Conservation (phyloP, 53 echinoderm and acorn worm species). For the Glandiceps talaboti region DNA sequence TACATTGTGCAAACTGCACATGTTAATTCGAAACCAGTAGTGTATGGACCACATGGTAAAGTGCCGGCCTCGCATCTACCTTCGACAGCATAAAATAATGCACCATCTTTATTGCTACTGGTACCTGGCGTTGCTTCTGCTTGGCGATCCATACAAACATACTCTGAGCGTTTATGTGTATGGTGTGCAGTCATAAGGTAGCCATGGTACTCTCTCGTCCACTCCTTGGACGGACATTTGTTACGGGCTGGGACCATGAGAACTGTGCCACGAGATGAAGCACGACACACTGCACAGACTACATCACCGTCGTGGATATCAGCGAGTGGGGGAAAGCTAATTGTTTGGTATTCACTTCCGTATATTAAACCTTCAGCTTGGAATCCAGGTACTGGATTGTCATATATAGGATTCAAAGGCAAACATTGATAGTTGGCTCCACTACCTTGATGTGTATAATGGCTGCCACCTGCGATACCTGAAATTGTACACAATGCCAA, state of each 20-base stretch:
- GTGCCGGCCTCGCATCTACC: slow-evolving; percentile 5
- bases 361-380: slow-evolving; percentile 14
- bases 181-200: slow-evolving; percentile 7
- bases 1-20: not conserved
- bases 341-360: slow-evolving; percentile 27
- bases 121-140: slow-evolving; percentile 6
- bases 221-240: slow-evolving; percentile 13
- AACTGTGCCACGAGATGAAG: not conserved
- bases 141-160: slow-evolving; percentile 16
- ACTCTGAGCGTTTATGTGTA: slow-evolving; percentile 11
- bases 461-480: slow-evolving; percentile 30
- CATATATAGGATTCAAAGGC: slow-evolving; percentile 41
- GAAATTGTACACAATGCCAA: too few species aligned
- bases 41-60: slow-evolving; percentile 22
- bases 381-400: slow-evolving; percentile 13
- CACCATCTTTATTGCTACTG: slow-evolving; percentile 13
- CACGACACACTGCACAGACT: slow-evolving; percentile 15
- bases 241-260: slow-evolving; percentile 23
- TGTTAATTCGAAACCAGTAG: slow-evolving; percentile 7
- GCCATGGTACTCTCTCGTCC: slow-evolving; percentile 7
- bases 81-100: slow-evolving; percentile 16
- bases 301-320: not conserved
- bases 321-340: not conserved
- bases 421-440: slow-evolving; percentile 42
- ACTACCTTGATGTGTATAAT: slow-evolving; percentile 27